phyloP scores from a whole-genome alignment of 2,888 invertebrate species.

The Liopterus haemorrhoidalis region DNA sequence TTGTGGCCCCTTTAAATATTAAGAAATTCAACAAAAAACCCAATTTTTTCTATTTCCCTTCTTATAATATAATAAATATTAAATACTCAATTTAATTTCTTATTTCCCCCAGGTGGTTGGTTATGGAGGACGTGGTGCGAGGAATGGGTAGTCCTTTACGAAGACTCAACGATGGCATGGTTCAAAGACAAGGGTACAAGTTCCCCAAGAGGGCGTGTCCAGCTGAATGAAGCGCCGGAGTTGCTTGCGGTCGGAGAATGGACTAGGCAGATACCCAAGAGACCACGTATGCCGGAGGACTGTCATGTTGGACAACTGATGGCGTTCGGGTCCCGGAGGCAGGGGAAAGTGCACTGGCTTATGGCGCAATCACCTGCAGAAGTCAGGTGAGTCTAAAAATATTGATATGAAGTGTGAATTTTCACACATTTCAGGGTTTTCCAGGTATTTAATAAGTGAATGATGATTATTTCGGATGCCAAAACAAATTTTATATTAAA shows the following conservation, averaged over 20 bases:
- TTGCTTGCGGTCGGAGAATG: constrained; percentile 75
- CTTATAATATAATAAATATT: no score
- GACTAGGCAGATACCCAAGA: constrained; percentile 70
- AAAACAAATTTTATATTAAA: no score
- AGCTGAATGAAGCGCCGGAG: constrained; percentile 74
- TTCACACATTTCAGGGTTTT: no score
- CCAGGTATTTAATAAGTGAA: no score
- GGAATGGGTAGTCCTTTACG: constrained; percentile 78
- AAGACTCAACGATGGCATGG: constrained; percentile 83
- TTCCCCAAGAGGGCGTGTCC: constrained; percentile 46
- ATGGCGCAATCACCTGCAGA: constrained; percentile 71
- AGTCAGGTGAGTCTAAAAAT: constrained; percentile 69
- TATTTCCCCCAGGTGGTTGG: constrained; percentile 78
- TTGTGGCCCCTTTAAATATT: no score
- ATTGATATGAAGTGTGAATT: no score
- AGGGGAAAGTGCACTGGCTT: constrained; percentile 74
- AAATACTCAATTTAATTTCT: no score
- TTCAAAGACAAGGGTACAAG: constrained; percentile 60
- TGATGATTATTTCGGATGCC: no score
- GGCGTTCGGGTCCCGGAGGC: constrained; percentile 66
- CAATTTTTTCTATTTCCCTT: no score
- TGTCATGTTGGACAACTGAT: constrained; percentile 67
- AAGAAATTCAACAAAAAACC: no score
- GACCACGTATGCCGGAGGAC: constrained; percentile 65
- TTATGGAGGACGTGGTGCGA: constrained; percentile 77